phyloP scores from a whole-genome alignment of 2,797 vertebrate species.

The Epinephelus malabaricus region DNA sequence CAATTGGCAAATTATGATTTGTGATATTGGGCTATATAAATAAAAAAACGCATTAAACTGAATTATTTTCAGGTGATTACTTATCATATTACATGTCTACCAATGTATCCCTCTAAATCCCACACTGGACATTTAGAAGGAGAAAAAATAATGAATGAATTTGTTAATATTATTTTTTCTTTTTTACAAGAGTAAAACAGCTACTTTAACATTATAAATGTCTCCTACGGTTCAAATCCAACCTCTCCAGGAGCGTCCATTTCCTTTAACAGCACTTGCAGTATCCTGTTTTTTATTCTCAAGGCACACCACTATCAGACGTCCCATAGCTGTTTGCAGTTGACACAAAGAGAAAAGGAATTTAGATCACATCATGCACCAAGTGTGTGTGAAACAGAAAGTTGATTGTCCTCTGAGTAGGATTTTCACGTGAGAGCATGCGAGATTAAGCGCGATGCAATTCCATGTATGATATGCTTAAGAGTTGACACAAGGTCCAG shows the following conservation, averaged over 20 bases:
- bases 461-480: conserved; percentile 44
- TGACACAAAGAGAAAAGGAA: background rate
- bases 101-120: no score
- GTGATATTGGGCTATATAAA: no score
- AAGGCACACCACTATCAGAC: background rate
- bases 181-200: background rate
- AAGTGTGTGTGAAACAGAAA: conserved; percentile 35
- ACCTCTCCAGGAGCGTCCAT: background rate
- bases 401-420: conserved; percentile 10
- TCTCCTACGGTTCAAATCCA: background rate
- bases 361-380: conserved; percentile 5
- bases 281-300: conserved; percentile 1
- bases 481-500: conserved; percentile 55
- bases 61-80: no score
- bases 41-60: no score
- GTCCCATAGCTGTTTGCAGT: background rate
- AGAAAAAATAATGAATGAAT: no score
- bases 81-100: no score
- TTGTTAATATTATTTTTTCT: no score
- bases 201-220: background rate
- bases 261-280: background rate
- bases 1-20: no score
- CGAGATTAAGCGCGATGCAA: conserved; percentile 44
- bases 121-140: no score
- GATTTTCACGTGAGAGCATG: conserved; percentile 42